Base-by-base conservation (phyloP, 92 coral and sea anemone genomes). In the Plumapathes pennacea region DNA sequence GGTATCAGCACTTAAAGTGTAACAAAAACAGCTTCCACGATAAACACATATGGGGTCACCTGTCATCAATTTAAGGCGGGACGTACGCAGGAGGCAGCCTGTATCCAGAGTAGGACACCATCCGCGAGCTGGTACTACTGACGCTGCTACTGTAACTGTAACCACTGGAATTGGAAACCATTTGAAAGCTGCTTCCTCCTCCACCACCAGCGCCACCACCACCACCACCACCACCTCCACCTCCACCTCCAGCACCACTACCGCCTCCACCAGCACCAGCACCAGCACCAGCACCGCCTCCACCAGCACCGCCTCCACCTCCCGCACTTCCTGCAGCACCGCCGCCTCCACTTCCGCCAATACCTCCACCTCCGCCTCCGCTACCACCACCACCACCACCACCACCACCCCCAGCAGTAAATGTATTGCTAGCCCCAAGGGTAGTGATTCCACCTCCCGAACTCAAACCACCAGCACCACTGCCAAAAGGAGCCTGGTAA, bases 71-170 rank as follows among this genome's bases (percentile, higher is more conserved):
- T 81, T 73, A 94, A 29, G 96, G 99, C 46, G 99, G 96, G 9
- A 94, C 99, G 49, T 94, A 94, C 12, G 99, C 96, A 19, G 99
- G 99, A 20, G 99, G 99, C 6, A 94, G 88, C 38, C 99, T 74
- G 64, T 94, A 94, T 13, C 99, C 96, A 7, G 99, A 83, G 60
- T 87, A 87, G 0, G 83, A 79, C 13, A 46, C 75, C 67, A 82
- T 87, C 17, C 96, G 69, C 55, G 85, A 40, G 19, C 78, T 54
- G 25, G 57, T 50, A 20, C 78, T 55, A 2, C 80, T 55, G 21
- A 32, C 83, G 54, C 82, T 60, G 46, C 77, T 46, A 17, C 78
- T 43, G 25, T 72, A 68, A 42, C 52, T 73, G 41, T 84, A 76
- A 58, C 83, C 60, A 50, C 83, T 82, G 58, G 74, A 82, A 66